A percentile compares a stretch with the other conserved stretches of the same genome.
These are phyloP conservation scores for Eupithecia centaureata DNA, from an alignment of 2,888 invertebrate species.

Conservation along the genomic window DNA sequence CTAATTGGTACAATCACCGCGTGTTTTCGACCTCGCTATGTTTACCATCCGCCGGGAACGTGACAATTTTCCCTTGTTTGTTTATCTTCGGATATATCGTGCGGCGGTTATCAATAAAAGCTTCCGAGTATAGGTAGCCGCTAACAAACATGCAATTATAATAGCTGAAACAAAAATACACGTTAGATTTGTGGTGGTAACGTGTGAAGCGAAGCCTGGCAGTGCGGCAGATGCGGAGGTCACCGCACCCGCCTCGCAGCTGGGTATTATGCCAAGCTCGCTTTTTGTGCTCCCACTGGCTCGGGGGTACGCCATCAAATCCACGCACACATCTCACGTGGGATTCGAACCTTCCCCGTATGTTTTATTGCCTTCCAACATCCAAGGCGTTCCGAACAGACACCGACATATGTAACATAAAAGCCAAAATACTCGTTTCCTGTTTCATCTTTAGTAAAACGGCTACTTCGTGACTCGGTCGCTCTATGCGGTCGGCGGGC, in stretches of 20 bases:
- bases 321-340: constrained; percentile 39
- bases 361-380: constrained; percentile 32
- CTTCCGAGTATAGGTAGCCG: constrained; percentile 26
- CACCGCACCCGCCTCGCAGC: constrained; percentile 73
- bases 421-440: constrained; percentile 52
- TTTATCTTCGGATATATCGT: constrained; percentile 36
- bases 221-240: constrained; percentile 74
- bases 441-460: constrained; percentile 49
- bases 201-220: constrained; percentile 64
- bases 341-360: constrained; percentile 10
- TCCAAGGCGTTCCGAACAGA: constrained; percentile 27
- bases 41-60: constrained; percentile 44
- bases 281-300: constrained; percentile 62
- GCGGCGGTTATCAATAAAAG: constrained; percentile 32
- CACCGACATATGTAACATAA: constrained; percentile 48
- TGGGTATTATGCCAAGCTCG: constrained; percentile 65
- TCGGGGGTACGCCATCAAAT: constrained; percentile 53
- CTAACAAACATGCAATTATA: constrained; percentile 26
- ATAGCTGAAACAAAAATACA: constrained; percentile 42
- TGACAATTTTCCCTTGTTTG: constrained; percentile 46
- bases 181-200: constrained; percentile 60
- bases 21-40: constrained; percentile 40
- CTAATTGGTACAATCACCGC: constrained; percentile 37
- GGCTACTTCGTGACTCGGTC: constrained; percentile 73
- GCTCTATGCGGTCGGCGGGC: constrained; percentile 63